Evolutionary conservation across 2,113 vertebrate species (phyloP), one percentile per base, ranked within the genome.

Genomic region (Solenodon paradoxus): DNA sequence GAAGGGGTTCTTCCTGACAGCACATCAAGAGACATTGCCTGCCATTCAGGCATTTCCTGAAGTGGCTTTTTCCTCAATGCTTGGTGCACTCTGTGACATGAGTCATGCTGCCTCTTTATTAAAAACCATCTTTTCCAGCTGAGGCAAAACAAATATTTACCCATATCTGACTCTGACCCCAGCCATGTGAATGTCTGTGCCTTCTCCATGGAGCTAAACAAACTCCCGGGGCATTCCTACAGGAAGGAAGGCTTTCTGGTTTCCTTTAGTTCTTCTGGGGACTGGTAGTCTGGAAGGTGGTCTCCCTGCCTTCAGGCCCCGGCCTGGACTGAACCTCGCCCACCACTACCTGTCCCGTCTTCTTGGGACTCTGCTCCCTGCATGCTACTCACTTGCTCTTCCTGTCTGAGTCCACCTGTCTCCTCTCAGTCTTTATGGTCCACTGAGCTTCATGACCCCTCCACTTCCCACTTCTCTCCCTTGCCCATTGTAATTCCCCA

Each of bases 131-230:
- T 96, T 75, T 64, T 97, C 94, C 95, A 94, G 92, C 95, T 95
- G 95, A 97, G 96, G 93, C 90, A 96, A 96, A 93, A 72, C 80
- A 97, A 97, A 96, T 92, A 95, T 95, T 97, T 96, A 94, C 80
- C 77, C 77, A 38, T 28, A 11, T 92, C 75, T 90, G 35, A 32
- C 80, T 84, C 94, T 88, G 61, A 77, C 78, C 75, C 66, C 63
- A 59, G 55, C 88, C 75, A 66, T 42, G 75, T 35, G 40, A 90
- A 57, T 35, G 24, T 63, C 87, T 77, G 9, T 19, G 38, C 47
- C 86, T 81, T 88, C 90, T 92, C 84, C 11, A 0, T 42, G 10
- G 53, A 71, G 38, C 30, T 45, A 0, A 7, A 64, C 40, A 61
- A 40, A 22, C 11, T 22, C n/a, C 32, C 7, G 3, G 9, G 40